Evolutionary conservation across 2,888 invertebrate species (phyloP), one percentile per base, ranked within the genome.

Genomic region (Saturnia pavonia): DNA sequence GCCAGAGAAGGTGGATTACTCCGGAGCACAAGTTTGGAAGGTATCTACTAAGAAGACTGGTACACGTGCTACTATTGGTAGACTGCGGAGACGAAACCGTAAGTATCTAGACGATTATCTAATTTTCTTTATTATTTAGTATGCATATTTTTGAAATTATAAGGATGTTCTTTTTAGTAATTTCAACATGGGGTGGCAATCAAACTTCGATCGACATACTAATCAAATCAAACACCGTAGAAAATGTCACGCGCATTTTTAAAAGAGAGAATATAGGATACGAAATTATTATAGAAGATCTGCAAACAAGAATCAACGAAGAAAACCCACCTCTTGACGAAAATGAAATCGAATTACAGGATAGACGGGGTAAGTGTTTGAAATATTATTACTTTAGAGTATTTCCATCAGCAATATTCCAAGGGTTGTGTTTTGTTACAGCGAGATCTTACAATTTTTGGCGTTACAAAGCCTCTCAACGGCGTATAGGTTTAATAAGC

Each of bases 11-110:
- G 94, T 96, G 65, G 95, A 95, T 69, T 97, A 97, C 85, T 94
- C 95, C 68, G 97, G 97, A 3, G 96, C 96, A 25, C 97, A 97
- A 89, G 88, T 97, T 22, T 97, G 97, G 96, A 95, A 96, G 82
- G 95, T 97, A 63, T 87, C 75, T 1, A 90, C 88, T 3, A 81
- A 94, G 88, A 82, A 95, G 94, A 76, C 93, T 91, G 83, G 94
- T 85, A 82, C 89, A 88, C 82, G 87, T 42, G 79, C 77, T 8
- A 79, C 90, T 42, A 81, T 94, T 63, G 82, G 80, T 42, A 84
- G 90, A 79, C 73, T 94, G 51, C 80, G 88, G 51, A 85, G 92
- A 2, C 86, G 90, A 80, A 91, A 92, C 75, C 80, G 93, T 94
- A 85, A 88, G 91, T 77, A n/a, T 9, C 34, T 60, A 34, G 34